Conservation (phyloP, 2,113 vertebrate species). For the human (Homo sapiens) region GRCh38 chr5:108534501-108535000, state of each 20-base stretch:
- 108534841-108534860: too few relatives aligned
- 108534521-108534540: conserved; percentile 43
- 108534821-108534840: not conserved
- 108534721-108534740: conserved; percentile 32
- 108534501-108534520: conserved; percentile 51
- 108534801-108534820: not conserved
- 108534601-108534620: conserved; percentile 7
- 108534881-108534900: too few relatives aligned
- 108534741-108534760: not conserved
- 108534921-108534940: too few relatives aligned
- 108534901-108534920: too few relatives aligned
- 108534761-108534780: not conserved
- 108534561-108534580: conserved; percentile 19
- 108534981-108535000: too few relatives aligned
- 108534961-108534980: too few relatives aligned
- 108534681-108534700: not conserved
- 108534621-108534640: not conserved
- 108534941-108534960: too few relatives aligned
- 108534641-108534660: not conserved
- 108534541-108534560: not conserved
- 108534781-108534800: not conserved
- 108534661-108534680: conserved; percentile 31
- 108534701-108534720: not conserved
- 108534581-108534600: not conserved
- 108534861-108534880: too few relatives aligned